Evolutionary conservation across 2,797 vertebrate genomes (phyloP).

Genomic region (Manis pentadactyla): DNA sequence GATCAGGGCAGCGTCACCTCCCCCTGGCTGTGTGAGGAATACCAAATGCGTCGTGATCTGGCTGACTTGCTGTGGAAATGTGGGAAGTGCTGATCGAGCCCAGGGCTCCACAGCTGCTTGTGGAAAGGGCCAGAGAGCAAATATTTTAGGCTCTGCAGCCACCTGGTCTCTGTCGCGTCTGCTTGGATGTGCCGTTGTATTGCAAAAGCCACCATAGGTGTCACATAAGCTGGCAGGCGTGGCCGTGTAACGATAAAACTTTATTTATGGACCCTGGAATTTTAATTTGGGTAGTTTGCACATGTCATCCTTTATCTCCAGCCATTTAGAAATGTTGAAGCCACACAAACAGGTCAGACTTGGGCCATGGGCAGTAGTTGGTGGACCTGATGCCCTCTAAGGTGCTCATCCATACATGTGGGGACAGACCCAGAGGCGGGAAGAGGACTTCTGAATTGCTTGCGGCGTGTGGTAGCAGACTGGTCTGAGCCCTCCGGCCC

Average conservation of each 20-base stretch:
- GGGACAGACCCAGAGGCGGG: neutral
- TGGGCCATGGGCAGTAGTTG: neutral
- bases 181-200: rapidly evolving
- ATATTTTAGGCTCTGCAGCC: neutral
- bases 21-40: rapidly evolving
- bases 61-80: rapidly evolving
- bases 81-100: rapidly evolving
- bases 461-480: rapidly evolving
- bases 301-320: rapidly evolving
- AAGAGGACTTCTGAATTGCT: neutral
- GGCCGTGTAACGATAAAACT: neutral
- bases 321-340: neutral
- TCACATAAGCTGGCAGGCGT: rapidly evolving
- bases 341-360: neutral
- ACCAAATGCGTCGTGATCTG: rapidly evolving
- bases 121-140: neutral
- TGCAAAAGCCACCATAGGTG: rapidly evolving
- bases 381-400: too few relatives aligned
- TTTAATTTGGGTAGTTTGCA: neutral
- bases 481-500: too few relatives aligned
- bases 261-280: neutral
- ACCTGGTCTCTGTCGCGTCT: rapidly evolving
- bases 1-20: rapidly evolving
- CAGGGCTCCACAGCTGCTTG: rapidly evolving
- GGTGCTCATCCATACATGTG: too few relatives aligned